Evolutionary conservation across 2,888 invertebrate species (phyloP), one percentile per base, ranked within the genome.

Genomic region (Ariolimax columbianus): DNA sequence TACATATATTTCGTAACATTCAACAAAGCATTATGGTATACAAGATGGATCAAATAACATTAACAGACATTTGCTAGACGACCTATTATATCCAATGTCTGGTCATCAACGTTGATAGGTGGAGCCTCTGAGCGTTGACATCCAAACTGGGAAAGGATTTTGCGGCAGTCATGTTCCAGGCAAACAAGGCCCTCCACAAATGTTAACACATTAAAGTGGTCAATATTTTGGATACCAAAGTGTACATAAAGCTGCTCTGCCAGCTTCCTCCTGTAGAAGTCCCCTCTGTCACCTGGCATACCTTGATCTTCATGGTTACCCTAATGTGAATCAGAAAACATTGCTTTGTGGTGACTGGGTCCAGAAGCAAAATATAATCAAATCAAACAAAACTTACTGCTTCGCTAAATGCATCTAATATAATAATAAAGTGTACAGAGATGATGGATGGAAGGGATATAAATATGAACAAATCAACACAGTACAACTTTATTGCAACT

Each of bases 261-360:
- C 73, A 92, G 84, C 83, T 91, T 91, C n/a, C 92, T 87, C 38
- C 90, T 86, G 84, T 91, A 92, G 86, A 92, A 91, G 83, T 92
- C 92, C n/a, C 92, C 92, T 30, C 92, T 86, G 85, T 92, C 91
- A 0, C 92, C 92, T 7, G 89, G 89, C 72, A 90, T 80, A 11
- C 90, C 91, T 1, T 90, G 86, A 73, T 92, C 92, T 47, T 91
- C 91, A 85, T 92, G 92, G 77, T 88, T 87, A 14, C 92, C 92
- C 77, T 86, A 47, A 17, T 33, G n/a, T 47, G 9, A 1, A 17
- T 11, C 1, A 73, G 7, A 73, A 73, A 73, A 1, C 3, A 33
- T 30, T 55, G 7, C 17, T 7, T 23, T 19, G 23, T 55, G 17
- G 17, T 55, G 47, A 7, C 14, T 47, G 47, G 47, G 14, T 11